Percentiles rank a stretch among this genome's conserved stretches.
Evolutionary conservation across 2,113 vertebrate species (phyloP).

Genomic region (Syngnathus floridae): DNA sequence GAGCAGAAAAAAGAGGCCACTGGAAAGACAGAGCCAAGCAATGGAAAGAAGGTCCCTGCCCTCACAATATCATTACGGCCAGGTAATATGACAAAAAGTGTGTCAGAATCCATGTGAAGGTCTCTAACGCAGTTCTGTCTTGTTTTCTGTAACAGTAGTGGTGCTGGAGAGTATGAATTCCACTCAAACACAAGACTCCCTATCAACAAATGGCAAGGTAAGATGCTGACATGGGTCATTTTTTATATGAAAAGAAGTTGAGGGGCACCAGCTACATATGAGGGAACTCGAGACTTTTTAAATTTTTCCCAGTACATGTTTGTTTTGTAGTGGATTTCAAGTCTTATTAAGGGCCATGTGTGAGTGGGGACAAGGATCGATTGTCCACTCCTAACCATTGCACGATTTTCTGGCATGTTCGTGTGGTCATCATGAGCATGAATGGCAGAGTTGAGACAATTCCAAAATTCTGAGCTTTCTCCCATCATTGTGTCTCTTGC

Average conservation of each 20-base stretch:
- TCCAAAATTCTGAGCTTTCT: no score
- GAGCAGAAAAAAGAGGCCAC: slow-evolving; percentile 41
- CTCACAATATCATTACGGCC: slow-evolving; percentile 66
- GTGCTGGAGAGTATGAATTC: slow-evolving; percentile 65
- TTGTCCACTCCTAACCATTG: not conserved
- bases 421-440: not conserved
- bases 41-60: slow-evolving; percentile 57
- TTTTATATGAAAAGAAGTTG: not conserved
- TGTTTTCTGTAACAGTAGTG: slow-evolving; percentile 54
- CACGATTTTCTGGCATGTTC: not conserved
- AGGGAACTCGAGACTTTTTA: no score
- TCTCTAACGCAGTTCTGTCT: not conserved
- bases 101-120: not conserved
- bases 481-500: not conserved
- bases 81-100: slow-evolving; percentile 43
- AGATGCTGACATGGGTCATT: not conserved
- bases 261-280: not conserved
- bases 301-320: no score
- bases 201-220: slow-evolving; percentile 44
- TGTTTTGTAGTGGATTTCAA: not conserved
- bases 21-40: slow-evolving; percentile 34
- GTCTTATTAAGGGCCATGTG: not conserved
- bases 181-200: slow-evolving; percentile 45
- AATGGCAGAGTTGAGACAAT: no score
- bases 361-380: not conserved